Conservation (phyloP, 1,140 invertebrate genomes). For the Drosophila tropicalis region DNA sequence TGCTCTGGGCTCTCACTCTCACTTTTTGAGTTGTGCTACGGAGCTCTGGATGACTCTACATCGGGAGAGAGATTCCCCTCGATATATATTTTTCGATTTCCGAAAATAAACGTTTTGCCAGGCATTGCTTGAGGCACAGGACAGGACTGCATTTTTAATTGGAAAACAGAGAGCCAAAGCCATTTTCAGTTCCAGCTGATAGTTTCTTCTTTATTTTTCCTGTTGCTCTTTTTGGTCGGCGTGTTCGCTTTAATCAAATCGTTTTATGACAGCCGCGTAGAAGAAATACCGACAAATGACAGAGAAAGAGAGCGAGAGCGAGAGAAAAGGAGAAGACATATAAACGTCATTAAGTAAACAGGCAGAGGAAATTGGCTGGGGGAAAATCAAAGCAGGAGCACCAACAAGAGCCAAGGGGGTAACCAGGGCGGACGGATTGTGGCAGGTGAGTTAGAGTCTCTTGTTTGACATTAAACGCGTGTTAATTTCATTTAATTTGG, state of each 20-base stretch:
- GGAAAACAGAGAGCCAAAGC: conserved; percentile 49
- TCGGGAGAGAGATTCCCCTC: conserved; percentile 8
- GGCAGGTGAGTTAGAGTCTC: conserved; percentile 60
- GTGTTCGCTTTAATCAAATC: conserved; percentile 77
- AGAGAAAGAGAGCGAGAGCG: conserved; percentile 29
- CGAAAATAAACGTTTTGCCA: conserved; percentile 72
- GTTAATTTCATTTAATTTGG: conserved; percentile 80
- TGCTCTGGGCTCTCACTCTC: conserved; percentile 49
- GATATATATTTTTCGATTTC: conserved; percentile 69
- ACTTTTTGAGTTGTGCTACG: conserved; percentile 39
- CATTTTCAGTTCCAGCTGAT: conserved; percentile 43
- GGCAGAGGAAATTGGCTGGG: conserved; percentile 28
- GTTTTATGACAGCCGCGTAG: conserved; percentile 72
- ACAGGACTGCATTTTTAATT: conserved; percentile 73
- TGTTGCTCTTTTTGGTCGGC: conserved; percentile 39
- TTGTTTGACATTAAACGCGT: conserved; percentile 77
- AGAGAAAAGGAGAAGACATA: conserved; percentile 56
- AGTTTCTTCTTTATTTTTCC: conserved; percentile 24
- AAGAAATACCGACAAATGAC: conserved; percentile 75
- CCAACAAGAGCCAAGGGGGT: background rate
- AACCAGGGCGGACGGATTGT: conserved; percentile 41
- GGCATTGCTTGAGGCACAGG: conserved; percentile 47
- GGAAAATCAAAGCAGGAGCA: conserved; percentile 3
- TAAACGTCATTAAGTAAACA: conserved; percentile 78
- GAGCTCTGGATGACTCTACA: conserved; percentile 1